Base-by-base conservation (phyloP, 2,888 invertebrate species). In the Eretmocerus hayati region DNA sequence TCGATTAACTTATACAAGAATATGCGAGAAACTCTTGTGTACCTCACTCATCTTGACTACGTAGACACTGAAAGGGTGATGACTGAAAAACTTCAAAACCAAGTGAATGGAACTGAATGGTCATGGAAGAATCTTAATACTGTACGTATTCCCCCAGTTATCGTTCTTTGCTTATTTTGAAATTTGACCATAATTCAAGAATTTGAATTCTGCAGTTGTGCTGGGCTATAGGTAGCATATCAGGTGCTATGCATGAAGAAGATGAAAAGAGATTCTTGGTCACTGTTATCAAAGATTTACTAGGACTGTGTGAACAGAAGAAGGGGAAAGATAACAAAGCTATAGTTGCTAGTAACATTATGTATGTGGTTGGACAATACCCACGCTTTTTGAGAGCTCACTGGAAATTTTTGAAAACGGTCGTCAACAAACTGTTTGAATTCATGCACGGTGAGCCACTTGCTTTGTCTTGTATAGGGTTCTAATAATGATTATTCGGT, bases 321-420 rank as follows among this genome's bases (percentile, higher is more conserved):
- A 87, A 97, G 61, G 86, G 95, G 43, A 99, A 99, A 77, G 97
- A 99, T 75, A 99, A 99, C 75, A 99, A 99, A 75, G 99, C 99
- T 50, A 99, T 99, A 59, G 96, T 99, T 65, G 99, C 99, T 15
- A 96, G 96, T 57, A 99, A 99, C 75, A 99, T 99, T 56, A 99
- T 99, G 99, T 97, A 99, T 75, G 97, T 99, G 51, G 99, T 99
- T 45, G 99, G 99, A 3, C 99, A 99, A 72, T 99, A 99, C 75
- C 99, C 99, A 37, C 77, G 97, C 51, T 99, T 99, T 75, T 77
- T 99, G 54, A 80, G 95, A 61, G 96, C 95, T n/a, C 99, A 99
- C 74, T 99, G 99, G 99, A 93, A 95, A 71, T 99, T 99, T 75
- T 80, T 99, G 56, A 99, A 99, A 79, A 99, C 99, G 42, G 99